phyloP scores from a whole-genome alignment of 2,113 vertebrate genomes.

The Hippocampus mohnikei region DNA sequence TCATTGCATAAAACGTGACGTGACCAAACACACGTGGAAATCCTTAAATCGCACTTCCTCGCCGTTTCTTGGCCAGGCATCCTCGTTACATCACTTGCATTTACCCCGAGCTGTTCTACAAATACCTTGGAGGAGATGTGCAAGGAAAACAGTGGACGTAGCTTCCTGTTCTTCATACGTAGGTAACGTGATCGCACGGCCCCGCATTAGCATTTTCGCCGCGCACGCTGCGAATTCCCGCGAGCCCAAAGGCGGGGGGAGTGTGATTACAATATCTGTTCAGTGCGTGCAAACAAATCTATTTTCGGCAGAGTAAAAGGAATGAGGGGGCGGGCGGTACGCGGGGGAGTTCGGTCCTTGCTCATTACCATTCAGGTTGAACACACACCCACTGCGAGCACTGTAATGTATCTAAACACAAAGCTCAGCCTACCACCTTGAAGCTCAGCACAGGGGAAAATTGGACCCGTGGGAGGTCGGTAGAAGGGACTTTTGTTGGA shows the following conservation, averaged over 20 bases:
- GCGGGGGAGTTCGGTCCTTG: slow-evolving; percentile 40
- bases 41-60: not conserved
- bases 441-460: slow-evolving; percentile 59
- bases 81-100: not conserved
- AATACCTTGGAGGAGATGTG: slow-evolving; percentile 1
- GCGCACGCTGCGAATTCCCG: slow-evolving; percentile 28
- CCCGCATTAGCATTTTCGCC: slow-evolving; percentile 59
- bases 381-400: slow-evolving; percentile 32
- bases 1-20: too few relatives aligned
- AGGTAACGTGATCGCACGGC: slow-evolving; percentile 8
- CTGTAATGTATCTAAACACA: slow-evolving; percentile 55
- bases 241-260: slow-evolving; percentile 23
- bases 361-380: slow-evolving; percentile 59
- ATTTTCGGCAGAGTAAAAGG: slow-evolving; percentile 34
- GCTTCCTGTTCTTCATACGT: slow-evolving; percentile 35
- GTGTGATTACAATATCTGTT: slow-evolving; percentile 55
- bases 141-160: slow-evolving; percentile 25
- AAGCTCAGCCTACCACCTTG: slow-evolving; percentile 61
- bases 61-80: not conserved
- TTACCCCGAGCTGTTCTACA: not conserved
- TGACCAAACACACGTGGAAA: not conserved
- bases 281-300: slow-evolving; percentile 42
- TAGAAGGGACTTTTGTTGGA: slow-evolving; percentile 59
- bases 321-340: not conserved
- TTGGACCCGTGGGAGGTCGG: slow-evolving; percentile 57